phyloP scores from a whole-genome alignment of 2,888 invertebrate species.

The Therioaphis trifolii region DNA sequence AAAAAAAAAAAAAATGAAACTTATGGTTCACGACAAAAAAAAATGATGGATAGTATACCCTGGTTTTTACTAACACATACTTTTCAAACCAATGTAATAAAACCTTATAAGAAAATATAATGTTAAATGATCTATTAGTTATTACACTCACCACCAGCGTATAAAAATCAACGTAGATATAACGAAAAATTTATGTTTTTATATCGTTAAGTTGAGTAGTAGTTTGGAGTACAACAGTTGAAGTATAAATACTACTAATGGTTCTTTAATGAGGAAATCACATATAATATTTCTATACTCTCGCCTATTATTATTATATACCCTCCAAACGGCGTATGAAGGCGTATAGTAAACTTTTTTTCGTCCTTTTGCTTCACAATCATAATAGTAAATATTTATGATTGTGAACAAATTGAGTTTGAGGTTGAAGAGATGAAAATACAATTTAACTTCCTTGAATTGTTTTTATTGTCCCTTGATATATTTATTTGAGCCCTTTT shows the following conservation, averaged over 20 bases:
- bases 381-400: background rate
- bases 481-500: background rate
- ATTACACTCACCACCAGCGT: background rate
- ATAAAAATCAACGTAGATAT: background rate
- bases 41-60: slow-evolving; percentile 29
- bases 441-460: slow-evolving; percentile 17
- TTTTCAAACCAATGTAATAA: background rate
- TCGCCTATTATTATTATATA: background rate
- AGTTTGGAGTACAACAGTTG: background rate
- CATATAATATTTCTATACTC: background rate
- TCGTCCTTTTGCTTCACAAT: background rate
- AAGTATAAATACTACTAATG: background rate
- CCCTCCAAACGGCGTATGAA: background rate
- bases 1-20: background rate
- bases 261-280: slow-evolving; percentile 7
- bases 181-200: background rate
- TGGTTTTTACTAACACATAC: background rate
- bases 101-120: background rate
- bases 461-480: slow-evolving; percentile 31
- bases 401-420: background rate
- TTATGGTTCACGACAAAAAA: background rate
- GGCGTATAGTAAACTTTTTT: background rate
- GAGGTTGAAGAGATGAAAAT: background rate
- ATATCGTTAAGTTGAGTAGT: background rate
- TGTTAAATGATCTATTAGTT: background rate